Evolutionary conservation across 2,888 invertebrate genomes (phyloP), one percentile per base, ranked within the genome.

Genomic region (Taphrorychus bicolor): DNA sequence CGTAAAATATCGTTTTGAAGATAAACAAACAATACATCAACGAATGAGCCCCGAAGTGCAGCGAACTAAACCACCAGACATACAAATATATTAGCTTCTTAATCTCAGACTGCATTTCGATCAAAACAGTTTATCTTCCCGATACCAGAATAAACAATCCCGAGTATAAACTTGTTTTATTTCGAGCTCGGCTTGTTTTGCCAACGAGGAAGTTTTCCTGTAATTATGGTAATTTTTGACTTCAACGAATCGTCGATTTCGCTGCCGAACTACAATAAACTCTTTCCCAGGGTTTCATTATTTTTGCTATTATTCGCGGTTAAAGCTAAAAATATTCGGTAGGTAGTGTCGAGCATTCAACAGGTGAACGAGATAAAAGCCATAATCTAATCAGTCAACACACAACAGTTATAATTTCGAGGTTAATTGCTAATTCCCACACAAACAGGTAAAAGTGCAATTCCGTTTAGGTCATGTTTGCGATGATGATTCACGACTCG

Each of bases 351-450:
- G 3, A 32, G n/a, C n/a, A 45, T 45, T 18, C 2, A 45, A 48
- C 16, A 5, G 16, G 48, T 48, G 16, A 48, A 18, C 16, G 48
- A 48, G 18, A 17, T 48, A 48, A 48, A 17, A 48, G 4, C 48
- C 48, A 48, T 48, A 17, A 48, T 48, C 48, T 48, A 48, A 48
- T 14, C 48, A 48, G 48, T 16, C 18, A 32, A 1, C 32, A 48
- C 48, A 48, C 16, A n/a, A 48, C 48, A 48, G 48, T 48, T 18
- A 48, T 48, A 48, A 14, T 48, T 48, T 17, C 48, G 16, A 48
- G 48, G 48, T 48, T 48, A 48, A 48, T 48, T 48, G 18, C 48
- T n/a, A 14, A 48, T 17, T 48, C 48, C 48, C 48, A 48, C 48
- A 48, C 48, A 48, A 48, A 48, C 18, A 16, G 16, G 48, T 48